phyloP scores from a whole-genome alignment of 2,888 invertebrate genomes.

The Acronicta aceris region DNA sequence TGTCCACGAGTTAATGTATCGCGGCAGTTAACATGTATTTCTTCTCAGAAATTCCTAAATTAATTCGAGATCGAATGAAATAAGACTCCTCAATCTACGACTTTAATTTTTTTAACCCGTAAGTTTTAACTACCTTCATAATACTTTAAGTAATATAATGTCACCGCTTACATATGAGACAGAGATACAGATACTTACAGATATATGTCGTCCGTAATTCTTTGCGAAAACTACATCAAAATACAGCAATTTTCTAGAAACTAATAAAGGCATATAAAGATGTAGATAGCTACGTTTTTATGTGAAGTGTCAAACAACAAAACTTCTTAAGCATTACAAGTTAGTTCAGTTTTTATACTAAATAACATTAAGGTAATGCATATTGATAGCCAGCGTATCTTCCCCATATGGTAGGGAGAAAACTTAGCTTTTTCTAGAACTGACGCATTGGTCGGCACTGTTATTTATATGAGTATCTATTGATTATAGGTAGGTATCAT shows the following conservation, averaged over 20 bases:
- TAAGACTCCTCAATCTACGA: too few species aligned
- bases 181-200: too few species aligned
- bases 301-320: background rate
- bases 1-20: conserved; percentile 1
- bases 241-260: background rate
- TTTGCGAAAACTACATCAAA: background rate
- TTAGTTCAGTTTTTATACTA: conserved; percentile 20
- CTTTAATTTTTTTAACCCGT: too few species aligned
- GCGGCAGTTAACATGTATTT: conserved; percentile 8
- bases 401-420: conserved; percentile 38
- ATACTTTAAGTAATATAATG: too few species aligned
- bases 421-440: conserved; percentile 26
- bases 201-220: too few species aligned
- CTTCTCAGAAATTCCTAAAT: conserved; percentile 16
- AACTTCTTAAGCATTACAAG: conserved; percentile 3
- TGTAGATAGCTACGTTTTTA: conserved; percentile 7
- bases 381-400: conserved; percentile 15
- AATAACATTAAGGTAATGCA: too few species aligned
- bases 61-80: conserved; percentile 5
- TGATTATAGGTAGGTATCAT: conserved; percentile 5
- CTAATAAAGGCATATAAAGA: background rate
- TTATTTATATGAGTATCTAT: conserved; percentile 12
- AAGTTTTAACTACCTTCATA: too few species aligned
- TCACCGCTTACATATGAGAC: too few species aligned
- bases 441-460: conserved; percentile 30